Base-by-base conservation (phyloP, 2,888 invertebrate genomes). In the Trichogramma evanescens region DNA sequence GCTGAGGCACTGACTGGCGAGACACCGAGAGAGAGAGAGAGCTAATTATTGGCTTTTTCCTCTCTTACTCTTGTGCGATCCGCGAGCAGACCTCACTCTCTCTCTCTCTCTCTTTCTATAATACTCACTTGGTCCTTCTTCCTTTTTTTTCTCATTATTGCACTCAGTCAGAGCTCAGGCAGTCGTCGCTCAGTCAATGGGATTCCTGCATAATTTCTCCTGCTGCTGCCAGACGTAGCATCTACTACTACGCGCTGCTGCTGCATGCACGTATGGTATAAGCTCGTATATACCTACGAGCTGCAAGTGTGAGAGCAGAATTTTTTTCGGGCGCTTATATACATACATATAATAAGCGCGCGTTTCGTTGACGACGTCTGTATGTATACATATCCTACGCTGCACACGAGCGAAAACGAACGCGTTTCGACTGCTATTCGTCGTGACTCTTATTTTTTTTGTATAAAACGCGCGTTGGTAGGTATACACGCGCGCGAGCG, bases 141-240 rank as follows among this genome's bases (percentile, higher is more conserved):
- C n/a, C 26, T 5, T 10, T 49, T 39, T 39, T 8, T 39, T 44
- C 38, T 40, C 13, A 45, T 45, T 42, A 42, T 7, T n/a, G 5
- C 39, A 10, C 38, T 6, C 49, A n/a, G 44, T 10, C 41, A 26
- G 26, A 26, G 26, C 26, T 26, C 26, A 26, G 26, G 26, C 26
- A 26, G 26, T 26, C 26, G 26, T 26, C 26, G 26, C 26, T 26
- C 26, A 41, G 13, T 57, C 63, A 57, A 59, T 63, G 57, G 38
- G 38, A 59, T 59, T 63, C 57, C 59, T 57, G 59, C 51, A 63
- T 63, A 59, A 63, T 63, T 54, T 48, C 55, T 42, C 7, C 8
- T 8, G 45, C n/a, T 8, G 45, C n/a, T 8, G 45, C 45, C n/a
- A 9, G n/a, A 45, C n/a, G n/a, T 45, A 8, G 8, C 45, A 9